A percentile compares a stretch with the other conserved stretches of the same genome.
phyloP scores from a whole-genome alignment of 2,797 vertebrate species.

The Hyperoplus immaculatus region DNA sequence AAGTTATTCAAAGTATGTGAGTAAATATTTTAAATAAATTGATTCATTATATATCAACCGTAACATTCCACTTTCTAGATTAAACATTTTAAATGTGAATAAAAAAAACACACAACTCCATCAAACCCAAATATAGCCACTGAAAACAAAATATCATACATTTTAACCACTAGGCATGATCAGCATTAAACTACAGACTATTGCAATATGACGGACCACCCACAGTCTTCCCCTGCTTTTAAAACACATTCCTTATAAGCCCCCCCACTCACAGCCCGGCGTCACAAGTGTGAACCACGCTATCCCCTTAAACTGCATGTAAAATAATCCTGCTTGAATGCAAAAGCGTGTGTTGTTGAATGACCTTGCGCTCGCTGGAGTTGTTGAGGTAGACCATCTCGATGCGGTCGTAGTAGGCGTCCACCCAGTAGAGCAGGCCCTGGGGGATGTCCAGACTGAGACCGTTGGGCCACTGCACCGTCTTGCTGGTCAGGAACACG shows the following conservation, averaged over 20 bases:
- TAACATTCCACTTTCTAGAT: constrained; percentile 15
- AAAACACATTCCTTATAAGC: constrained; percentile 32
- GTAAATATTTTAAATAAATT: constrained; percentile 29
- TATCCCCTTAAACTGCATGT: neutral
- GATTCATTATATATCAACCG: constrained; percentile 4
- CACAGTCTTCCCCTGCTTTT: constrained; percentile 32
- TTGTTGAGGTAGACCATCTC: constrained; percentile 96
- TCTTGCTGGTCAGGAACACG: constrained; percentile 95
- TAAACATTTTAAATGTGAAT: constrained; percentile 8
- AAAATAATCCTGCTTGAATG: neutral
- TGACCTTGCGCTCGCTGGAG: constrained; percentile 90
- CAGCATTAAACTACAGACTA: constrained; percentile 21
- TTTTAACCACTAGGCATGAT: constrained; percentile 12
- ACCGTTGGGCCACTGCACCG: constrained; percentile 96
- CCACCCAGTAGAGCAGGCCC: constrained; percentile 96
- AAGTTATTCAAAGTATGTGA: neutral
- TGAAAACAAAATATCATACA: constrained; percentile 28
- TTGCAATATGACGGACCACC: constrained; percentile 47
- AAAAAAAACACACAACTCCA: constrained; percentile 1
- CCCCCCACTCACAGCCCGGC: constrained; percentile 20
- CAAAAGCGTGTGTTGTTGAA: constrained; percentile 25
- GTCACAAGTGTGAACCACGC: constrained; percentile 26
- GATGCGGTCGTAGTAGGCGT: constrained; percentile 97
- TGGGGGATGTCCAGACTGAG: constrained; percentile 95
- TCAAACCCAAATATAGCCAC: constrained; percentile 8